Percentiles rank a stretch among this genome's conserved stretches.
Evolutionary conservation across 2,797 vertebrate genomes (phyloP).

Genomic region (Sebastes vulpes): DNA sequence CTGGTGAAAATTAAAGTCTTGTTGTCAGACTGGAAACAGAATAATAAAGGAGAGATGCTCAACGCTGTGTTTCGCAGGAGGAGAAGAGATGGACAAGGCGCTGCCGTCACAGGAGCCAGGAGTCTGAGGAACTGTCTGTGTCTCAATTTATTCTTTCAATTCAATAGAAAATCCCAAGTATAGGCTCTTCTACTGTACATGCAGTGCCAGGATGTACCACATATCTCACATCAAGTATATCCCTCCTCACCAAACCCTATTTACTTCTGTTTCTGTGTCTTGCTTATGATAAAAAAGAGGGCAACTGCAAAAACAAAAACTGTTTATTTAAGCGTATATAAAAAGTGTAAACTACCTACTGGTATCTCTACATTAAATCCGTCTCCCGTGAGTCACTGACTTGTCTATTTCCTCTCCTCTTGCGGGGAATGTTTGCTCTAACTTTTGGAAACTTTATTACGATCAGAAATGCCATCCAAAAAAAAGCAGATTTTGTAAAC

Average conservation of each 20-base stretch:
- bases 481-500: constrained; percentile 45
- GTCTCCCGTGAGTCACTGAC: background rate
- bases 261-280: background rate
- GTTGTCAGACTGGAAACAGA: constrained; percentile 31
- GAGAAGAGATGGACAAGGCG: constrained; percentile 22
- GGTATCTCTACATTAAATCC: background rate
- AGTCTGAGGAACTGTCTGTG: background rate
- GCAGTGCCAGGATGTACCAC: background rate
- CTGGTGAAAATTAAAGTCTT: constrained; percentile 31
- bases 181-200: background rate
- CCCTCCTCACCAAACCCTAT: background rate
- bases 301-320: background rate
- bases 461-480: constrained; percentile 7
- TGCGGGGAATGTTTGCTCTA: constrained; percentile 42
- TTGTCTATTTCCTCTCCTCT: constrained; percentile 8
- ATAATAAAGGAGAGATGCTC: constrained; percentile 35
- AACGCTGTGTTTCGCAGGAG: constrained; percentile 25
- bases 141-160: background rate
- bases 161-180: background rate
- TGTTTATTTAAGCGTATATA: background rate
- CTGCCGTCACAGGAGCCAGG: background rate
- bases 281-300: background rate
- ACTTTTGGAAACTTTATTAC: constrained; percentile 50
- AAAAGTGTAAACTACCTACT: background rate
- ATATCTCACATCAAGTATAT: background rate